phyloP scores from a whole-genome alignment of 2,888 invertebrate species.

The Cheilosia pagana region DNA sequence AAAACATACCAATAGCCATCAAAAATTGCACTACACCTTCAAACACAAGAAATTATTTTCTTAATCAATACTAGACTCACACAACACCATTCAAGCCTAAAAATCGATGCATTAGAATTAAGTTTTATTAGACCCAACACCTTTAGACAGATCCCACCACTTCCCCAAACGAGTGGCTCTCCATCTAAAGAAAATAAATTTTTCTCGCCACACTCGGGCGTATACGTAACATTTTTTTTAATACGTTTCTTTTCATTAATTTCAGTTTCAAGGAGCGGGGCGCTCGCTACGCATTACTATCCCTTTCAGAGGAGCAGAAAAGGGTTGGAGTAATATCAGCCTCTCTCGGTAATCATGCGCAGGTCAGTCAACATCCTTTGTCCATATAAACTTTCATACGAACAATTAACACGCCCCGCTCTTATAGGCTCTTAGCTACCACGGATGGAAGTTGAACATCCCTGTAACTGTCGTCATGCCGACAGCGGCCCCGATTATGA shows the following conservation, averaged over 20 bases:
- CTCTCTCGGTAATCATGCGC: slow-evolving; percentile 97
- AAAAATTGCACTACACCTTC: too few relatives aligned
- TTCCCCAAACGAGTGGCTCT: too few relatives aligned
- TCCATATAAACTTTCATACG: neutral
- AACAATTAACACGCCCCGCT: neutral
- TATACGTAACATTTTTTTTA: slow-evolving; percentile 12
- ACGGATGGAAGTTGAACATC: slow-evolving; percentile 88
- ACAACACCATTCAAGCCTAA: too few relatives aligned
- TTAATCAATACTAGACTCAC: too few relatives aligned
- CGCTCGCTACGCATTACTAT: slow-evolving; percentile 92
- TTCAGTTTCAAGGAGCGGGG: slow-evolving; percentile 96
- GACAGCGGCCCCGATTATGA: slow-evolving; percentile 96
- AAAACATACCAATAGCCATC: too few relatives aligned
- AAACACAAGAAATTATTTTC: too few relatives aligned
- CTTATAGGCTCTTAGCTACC: slow-evolving; percentile 87
- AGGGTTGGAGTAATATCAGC: slow-evolving; percentile 94
- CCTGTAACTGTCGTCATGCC: slow-evolving; percentile 97
- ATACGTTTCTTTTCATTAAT: neutral
- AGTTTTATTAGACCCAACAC: too few relatives aligned
- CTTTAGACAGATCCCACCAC: too few relatives aligned
- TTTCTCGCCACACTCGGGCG: neutral
- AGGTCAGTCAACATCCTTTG: slow-evolving; percentile 80
- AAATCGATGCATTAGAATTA: too few relatives aligned
- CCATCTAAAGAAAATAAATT: neutral
- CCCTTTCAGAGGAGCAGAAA: slow-evolving; percentile 89